phyloP scores from a whole-genome alignment of 2,888 invertebrate genomes.

The Epinotia brunnichana region DNA sequence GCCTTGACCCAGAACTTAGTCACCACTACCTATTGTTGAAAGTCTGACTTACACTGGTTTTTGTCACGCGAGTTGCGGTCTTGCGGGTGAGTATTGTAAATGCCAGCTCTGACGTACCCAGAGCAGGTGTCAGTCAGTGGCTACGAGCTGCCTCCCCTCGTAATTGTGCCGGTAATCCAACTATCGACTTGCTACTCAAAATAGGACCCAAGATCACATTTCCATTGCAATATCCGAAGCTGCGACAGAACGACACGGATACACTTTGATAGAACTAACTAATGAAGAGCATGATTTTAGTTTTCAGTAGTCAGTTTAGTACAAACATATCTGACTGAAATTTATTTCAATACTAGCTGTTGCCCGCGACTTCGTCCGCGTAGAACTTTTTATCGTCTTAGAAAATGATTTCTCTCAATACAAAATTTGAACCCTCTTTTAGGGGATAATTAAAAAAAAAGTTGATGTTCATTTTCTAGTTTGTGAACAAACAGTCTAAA shows the following conservation, averaged over 20 bases:
- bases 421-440: no score
- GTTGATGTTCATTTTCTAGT: no score
- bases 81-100: not conserved
- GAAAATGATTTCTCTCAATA: no score
- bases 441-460: no score
- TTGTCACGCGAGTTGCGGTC: not conserved
- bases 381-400: no score
- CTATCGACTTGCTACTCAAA: conserved; percentile 31
- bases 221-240: conserved; percentile 16
- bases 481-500: no score
- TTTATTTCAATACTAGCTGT: no score
- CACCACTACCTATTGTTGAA: not conserved
- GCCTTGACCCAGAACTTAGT: not conserved
- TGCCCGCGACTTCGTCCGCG: no score
- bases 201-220: conserved; percentile 39
- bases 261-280: not conserved
- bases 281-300: not conserved
- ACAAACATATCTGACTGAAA: no score
- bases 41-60: not conserved
- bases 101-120: conserved; percentile 9
- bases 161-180: conserved; percentile 40
- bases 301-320: not conserved
- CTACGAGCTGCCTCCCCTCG: conserved; percentile 25
- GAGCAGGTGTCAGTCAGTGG: conserved; percentile 39
- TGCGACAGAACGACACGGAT: not conserved